A percentile compares a stretch with the other conserved stretches of the same genome.
phyloP scores from a whole-genome alignment of 2,797 vertebrate species.

The Amblyraja radiata region DNA sequence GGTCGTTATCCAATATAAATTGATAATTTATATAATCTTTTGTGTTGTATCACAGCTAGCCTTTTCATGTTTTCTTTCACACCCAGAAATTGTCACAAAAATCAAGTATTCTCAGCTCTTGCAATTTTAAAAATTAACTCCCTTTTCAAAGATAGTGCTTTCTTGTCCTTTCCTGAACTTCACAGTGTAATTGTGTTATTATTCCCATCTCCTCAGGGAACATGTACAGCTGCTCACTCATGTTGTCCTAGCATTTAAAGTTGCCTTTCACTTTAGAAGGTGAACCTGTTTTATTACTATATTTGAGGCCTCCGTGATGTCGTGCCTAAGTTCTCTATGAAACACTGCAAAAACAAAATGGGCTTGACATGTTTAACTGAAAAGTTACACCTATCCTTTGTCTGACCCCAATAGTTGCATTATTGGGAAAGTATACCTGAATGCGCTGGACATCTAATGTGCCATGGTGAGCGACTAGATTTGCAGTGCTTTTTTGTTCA shows the following conservation, averaged over 20 bases:
- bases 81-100: not conserved
- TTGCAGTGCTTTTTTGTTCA: not conserved
- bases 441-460: not conserved
- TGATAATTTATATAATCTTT: not conserved
- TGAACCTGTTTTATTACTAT: not conserved
- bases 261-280: not conserved
- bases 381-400: not conserved
- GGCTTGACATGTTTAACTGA: no score
- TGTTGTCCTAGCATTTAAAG: not conserved
- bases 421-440: not conserved
- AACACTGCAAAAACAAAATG: not conserved
- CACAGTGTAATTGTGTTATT: not conserved
- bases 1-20: not conserved
- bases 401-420: not conserved
- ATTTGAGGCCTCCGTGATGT: not conserved
- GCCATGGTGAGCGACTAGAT: not conserved
- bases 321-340: not conserved
- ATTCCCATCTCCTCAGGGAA: not conserved
- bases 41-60: not conserved
- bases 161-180: not conserved
- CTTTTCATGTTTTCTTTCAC: not conserved
- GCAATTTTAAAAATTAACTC: not conserved
- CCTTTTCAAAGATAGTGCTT: not conserved
- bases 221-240: not conserved
- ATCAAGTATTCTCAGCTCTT: not conserved